Percentiles rank a stretch among this genome's conserved stretches.
These are phyloP conservation scores for Bombus fervidus DNA, from an alignment of 1,140 invertebrate species.

Conservation along the genomic window DNA sequence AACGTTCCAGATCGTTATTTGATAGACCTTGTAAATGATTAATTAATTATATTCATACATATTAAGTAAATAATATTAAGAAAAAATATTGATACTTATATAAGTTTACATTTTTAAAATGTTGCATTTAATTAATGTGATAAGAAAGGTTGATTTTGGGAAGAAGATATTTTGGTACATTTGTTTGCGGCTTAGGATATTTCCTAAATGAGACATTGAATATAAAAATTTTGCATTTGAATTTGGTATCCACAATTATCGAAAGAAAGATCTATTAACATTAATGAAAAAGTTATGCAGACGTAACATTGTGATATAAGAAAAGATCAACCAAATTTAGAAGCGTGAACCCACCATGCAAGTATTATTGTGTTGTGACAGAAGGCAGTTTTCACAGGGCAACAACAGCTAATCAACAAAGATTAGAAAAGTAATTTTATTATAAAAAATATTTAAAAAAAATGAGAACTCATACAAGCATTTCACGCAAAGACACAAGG, in stretches of 20 bases:
- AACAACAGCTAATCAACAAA: constrained; percentile 82
- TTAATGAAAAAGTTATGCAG: constrained; percentile 56
- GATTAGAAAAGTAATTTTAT: constrained; percentile 81
- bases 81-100: constrained; percentile 28
- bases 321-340: constrained; percentile 70
- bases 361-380: constrained; percentile 83
- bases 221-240: constrained; percentile 67
- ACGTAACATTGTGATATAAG: constrained; percentile 67
- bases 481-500: constrained; percentile 70
- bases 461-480: constrained; percentile 67
- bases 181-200: constrained; percentile 65
- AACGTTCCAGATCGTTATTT: constrained; percentile 44
- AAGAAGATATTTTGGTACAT: constrained; percentile 18
- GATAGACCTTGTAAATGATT: constrained; percentile 28
- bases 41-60: constrained; percentile 24
- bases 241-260: constrained; percentile 70
- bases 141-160: background rate
- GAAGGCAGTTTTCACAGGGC: constrained; percentile 83
- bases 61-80: constrained; percentile 18
- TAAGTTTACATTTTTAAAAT: constrained; percentile 30
- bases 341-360: constrained; percentile 79
- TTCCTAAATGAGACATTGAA: constrained; percentile 72
- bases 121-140: background rate
- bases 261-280: constrained; percentile 56
- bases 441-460: constrained; percentile 76